Evolutionary conservation across 2,797 vertebrate species (phyloP), one percentile per base, ranked within the genome.

Genomic region (Macrochelys suwanniensis): DNA sequence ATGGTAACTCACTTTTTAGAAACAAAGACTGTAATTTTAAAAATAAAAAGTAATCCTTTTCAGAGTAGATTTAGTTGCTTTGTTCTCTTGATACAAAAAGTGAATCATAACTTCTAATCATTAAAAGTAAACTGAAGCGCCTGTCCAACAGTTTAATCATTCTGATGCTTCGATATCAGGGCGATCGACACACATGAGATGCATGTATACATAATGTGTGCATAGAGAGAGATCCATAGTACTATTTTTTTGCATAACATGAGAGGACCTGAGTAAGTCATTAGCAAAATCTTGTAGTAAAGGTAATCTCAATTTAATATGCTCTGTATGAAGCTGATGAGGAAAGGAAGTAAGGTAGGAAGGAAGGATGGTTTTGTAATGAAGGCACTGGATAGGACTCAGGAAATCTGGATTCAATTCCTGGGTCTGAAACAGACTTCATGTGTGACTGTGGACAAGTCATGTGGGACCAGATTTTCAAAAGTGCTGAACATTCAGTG

Each of bases 151-250:
- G 61, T 15, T 65, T 84, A 80, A 47, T 71, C 7, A 2, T 76
- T 77, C 53, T 85, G 84, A 33, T 8, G 37, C 56, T 89, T 51
- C n/a, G 61, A n/a, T 65, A 65, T 54, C 19, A 61, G 50, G 2
- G 21, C 21, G 82, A 2, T 9, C 84, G 68, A 56, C 16, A 76
- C 19, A 26, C 0, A 0, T 56, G 1, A 12, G 87, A 42, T 25
- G 80, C 84, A 8, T 59, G 37, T 85, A 37, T 2, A 6, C 5
- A 0, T 6, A 11, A 1, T 56, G 42, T n/a, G 16, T 54, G 90
- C 92, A 6, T 91, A 4, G 0, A 15, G 25, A 82, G 47, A 59
- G n/a, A 93, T 77, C 6, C 4, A 85, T 56, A 82, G 11, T 13
- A 53, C 83, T n/a, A 59, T 23, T 56, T 92, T 85, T 85, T 71